Evolutionary conservation across 2,888 invertebrate species (phyloP), one percentile per base, ranked within the genome.

Genomic region (Platycheirus albimanus): DNA sequence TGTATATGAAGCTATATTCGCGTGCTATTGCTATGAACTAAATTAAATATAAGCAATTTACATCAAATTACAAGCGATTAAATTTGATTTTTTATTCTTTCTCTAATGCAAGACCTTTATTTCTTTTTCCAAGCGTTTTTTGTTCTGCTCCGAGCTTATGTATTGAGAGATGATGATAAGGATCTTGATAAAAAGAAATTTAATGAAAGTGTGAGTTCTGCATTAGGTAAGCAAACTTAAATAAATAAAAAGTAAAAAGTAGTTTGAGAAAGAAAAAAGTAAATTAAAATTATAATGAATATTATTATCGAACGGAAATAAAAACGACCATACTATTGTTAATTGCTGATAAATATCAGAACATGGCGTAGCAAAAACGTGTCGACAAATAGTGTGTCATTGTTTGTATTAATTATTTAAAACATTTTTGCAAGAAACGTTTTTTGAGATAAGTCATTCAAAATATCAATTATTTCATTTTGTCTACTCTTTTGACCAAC

Each of bases 51-150:
- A 36, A 36, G 63, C 33, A 64, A 64, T 64, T 61, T 51, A 15
- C 49, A 49, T 38, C 24, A 38, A 49, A 64, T 64, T 49, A 64
- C 64, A 15, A 10, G 7, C 24, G 64, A 64, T 64, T 64, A 64
- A 64, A 15, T 49, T 20, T 38, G 19, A 24, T 38, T 38, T 64
- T 33, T 30, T 45, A 28, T 30, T 28, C 2, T 58, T 15, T 13
- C 2, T 41, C 24, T 41, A 58, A 41, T 58, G 41, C 4, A 8
- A 13, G 24, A 28, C 41, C 1, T 13, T 24, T 28, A n/a, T 24
- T 38, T 24, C 24, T 24, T 30, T 51, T 24, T 3, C 30, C 8
- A 8, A 6, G 11, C 8, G 30, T 20, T 24, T 17, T 20, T 38
- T 56, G n/a, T n/a, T n/a, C 41, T 58, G 24, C 15, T 58, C 15